Conservation (phyloP, 1,140 invertebrate genomes). For the Platyscapa corneri region DNA sequence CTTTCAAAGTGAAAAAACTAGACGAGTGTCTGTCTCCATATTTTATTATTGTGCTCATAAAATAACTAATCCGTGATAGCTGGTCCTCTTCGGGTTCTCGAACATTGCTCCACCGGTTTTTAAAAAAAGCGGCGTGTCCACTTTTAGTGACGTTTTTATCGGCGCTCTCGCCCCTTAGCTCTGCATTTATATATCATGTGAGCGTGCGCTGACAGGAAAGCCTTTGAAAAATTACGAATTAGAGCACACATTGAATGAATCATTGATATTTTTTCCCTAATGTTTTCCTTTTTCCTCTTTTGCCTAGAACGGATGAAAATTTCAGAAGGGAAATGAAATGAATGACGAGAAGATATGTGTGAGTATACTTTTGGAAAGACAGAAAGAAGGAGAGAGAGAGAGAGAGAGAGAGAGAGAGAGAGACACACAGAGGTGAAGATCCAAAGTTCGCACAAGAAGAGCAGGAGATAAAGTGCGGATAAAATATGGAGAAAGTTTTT, state of each 20-base stretch:
- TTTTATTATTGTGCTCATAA: constrained; percentile 51
- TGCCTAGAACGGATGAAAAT: neutral
- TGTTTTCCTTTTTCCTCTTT: neutral
- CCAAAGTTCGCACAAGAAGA: constrained; percentile 46
- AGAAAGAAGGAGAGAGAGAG: too few relatives aligned
- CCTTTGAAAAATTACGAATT: constrained; percentile 23
- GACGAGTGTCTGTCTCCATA: neutral
- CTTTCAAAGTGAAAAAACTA: neutral
- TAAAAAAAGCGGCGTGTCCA: neutral
- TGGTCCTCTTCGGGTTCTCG: constrained; percentile 5
- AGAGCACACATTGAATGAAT: neutral
- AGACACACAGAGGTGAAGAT: constrained; percentile 28
- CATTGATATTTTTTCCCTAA: neutral
- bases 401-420: too few relatives aligned
- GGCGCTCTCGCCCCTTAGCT: neutral
- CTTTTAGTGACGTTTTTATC: neutral
- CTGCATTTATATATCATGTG: constrained; percentile 12
- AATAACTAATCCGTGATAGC: constrained; percentile 23
- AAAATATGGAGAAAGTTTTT: constrained; percentile 54
- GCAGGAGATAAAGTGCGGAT: constrained; percentile 48
- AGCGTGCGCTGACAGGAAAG: neutral
- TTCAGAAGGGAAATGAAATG: constrained; percentile 1
- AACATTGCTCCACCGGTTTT: neutral
- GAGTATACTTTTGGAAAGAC: constrained; percentile 10
- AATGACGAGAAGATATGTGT: constrained; percentile 9